Evolutionary conservation across 2,888 invertebrate genomes (phyloP).

Genomic region (Pogonocherus hispidulus): DNA sequence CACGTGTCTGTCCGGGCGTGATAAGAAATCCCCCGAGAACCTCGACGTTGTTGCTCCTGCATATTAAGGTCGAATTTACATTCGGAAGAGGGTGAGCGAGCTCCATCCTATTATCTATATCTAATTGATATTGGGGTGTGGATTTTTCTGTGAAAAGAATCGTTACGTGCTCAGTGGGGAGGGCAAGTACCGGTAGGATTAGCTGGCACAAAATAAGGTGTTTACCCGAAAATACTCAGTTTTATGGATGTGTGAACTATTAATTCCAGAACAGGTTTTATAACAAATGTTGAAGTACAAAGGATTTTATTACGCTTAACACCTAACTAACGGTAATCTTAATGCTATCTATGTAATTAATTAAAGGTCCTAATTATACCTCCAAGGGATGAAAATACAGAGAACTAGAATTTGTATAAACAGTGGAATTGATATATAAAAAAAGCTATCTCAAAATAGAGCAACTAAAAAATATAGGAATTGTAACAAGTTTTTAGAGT

Average conservation of each 20-base stretch:
- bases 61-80: conserved; percentile 49
- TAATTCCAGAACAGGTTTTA: background rate
- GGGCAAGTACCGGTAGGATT: background rate
- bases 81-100: conserved; percentile 38
- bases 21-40: conserved; percentile 55
- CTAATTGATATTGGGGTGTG: conserved; percentile 47
- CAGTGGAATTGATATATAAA: too few species aligned
- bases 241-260: conserved; percentile 6
- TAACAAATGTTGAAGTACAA: background rate
- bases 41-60: conserved; percentile 46
- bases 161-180: conserved; percentile 12
- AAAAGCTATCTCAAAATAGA: too few species aligned
- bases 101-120: conserved; percentile 44
- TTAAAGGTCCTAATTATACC: too few species aligned
- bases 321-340: background rate
- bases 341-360: background rate
- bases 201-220: background rate
- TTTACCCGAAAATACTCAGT: background rate
- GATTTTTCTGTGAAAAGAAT: conserved; percentile 33
- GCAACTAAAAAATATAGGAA: too few species aligned
- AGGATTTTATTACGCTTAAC: background rate
- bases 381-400: too few species aligned
- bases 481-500: too few species aligned
- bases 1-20: conserved; percentile 58
- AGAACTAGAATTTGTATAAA: too few species aligned